phyloP scores from a whole-genome alignment of 2,888 invertebrate species.

The Lochmaea crataegi region DNA sequence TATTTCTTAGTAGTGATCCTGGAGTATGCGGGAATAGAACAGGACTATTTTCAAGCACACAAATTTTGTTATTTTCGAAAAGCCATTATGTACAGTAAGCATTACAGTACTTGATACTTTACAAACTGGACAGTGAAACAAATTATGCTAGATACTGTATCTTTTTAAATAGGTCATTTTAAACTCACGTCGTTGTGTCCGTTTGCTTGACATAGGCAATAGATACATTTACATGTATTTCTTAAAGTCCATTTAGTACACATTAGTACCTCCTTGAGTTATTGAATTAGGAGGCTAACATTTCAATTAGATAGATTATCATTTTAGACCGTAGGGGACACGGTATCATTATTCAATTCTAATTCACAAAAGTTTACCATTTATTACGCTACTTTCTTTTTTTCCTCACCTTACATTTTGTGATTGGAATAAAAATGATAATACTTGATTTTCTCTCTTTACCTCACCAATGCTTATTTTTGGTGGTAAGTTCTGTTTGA shows the following conservation, averaged over 20 bases:
- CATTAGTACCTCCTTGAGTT: constrained; percentile 37
- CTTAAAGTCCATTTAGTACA: constrained; percentile 38
- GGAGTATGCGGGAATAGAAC: no score
- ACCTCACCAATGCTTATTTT: no score
- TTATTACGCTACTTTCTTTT: background rate
- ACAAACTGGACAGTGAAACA: background rate
- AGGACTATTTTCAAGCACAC: no score
- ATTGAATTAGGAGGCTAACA: constrained; percentile 31
- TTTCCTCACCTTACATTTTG: background rate
- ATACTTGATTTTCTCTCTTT: no score
- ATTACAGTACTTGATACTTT: background rate
- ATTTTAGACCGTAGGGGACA: constrained; percentile 29
- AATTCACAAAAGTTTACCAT: constrained; percentile 10
- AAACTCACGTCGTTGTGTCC: constrained; percentile 35
- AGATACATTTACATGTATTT: constrained; percentile 37
- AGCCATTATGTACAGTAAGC: no score
- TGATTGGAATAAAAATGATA: no score
- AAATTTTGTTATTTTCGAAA: no score
- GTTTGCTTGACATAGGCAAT: constrained; percentile 40
- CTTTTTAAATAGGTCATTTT: background rate
- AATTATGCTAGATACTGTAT: background rate
- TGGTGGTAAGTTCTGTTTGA: no score
- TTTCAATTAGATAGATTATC: constrained; percentile 18
- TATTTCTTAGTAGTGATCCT: no score
- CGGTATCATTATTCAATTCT: constrained; percentile 15